Percentiles rank a stretch among this genome's conserved stretches.
phyloP scores from a whole-genome alignment of 2,888 invertebrate species.

The Crioceris asparagi region DNA sequence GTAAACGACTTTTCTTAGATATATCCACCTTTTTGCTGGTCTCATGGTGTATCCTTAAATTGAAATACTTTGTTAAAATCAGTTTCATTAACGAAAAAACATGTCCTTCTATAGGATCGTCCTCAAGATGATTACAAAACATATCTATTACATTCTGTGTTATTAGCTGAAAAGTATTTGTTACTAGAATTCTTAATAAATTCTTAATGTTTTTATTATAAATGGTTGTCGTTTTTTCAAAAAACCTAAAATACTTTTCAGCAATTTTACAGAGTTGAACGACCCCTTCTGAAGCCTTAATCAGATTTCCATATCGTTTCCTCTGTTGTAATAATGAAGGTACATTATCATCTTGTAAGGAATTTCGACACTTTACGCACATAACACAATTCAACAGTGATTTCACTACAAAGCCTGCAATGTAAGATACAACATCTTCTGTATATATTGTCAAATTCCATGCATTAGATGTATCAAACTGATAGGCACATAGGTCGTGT shows the following conservation, averaged over 20 bases:
- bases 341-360: constrained; percentile 8
- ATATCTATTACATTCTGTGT: constrained; percentile 1
- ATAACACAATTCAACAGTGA: constrained; percentile 8
- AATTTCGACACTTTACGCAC: constrained; percentile 6
- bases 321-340: constrained; percentile 8
- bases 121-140: constrained; percentile 1
- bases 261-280: constrained; percentile 10
- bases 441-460: constrained; percentile 1
- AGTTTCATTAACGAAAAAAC: not conserved
- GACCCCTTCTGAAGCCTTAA: constrained; percentile 7
- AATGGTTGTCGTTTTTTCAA: constrained; percentile 9
- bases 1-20: not conserved
- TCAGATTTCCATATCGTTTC: constrained; percentile 9
- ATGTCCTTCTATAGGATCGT: not conserved
- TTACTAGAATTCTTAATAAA: not conserved
- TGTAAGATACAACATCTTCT: constrained; percentile 7
- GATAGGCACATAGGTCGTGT: not conserved
- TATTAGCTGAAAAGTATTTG: constrained; percentile 6
- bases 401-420: constrained; percentile 8
- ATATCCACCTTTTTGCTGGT: not conserved
- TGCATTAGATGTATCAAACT: not conserved
- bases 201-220: constrained; percentile 8
- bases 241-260: constrained; percentile 11
- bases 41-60: constrained; percentile 1
- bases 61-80: constrained; percentile 3